These are phyloP conservation scores for Drosophila lacicola DNA, from an alignment of 2,888 invertebrate species.

Conservation along the genomic window DNA sequence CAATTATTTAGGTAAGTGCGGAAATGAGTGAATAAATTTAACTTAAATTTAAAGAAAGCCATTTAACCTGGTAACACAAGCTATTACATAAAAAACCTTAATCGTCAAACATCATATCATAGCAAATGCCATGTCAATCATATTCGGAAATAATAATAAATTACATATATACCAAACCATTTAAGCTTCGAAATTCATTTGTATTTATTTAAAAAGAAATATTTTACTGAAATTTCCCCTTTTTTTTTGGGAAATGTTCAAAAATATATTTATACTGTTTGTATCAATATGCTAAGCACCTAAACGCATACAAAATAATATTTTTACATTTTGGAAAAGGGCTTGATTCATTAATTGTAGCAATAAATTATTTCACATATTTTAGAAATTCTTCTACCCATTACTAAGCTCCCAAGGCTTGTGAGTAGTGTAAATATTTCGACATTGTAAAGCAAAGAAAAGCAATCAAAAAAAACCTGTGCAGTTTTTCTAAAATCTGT, in stretches of 20 bases:
- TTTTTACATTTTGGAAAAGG: background rate
- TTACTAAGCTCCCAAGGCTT: background rate
- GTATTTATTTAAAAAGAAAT: background rate
- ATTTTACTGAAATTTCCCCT: background rate
- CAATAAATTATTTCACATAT: conserved; percentile 16
- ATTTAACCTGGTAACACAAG: no score
- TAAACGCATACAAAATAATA: background rate
- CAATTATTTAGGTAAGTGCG: no score
- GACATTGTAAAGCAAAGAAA: conserved; percentile 2
- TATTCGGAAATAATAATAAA: no score
- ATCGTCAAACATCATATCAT: no score
- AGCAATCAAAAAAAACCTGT: conserved; percentile 29
- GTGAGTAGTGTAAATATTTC: conserved; percentile 23
- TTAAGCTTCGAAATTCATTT: background rate
- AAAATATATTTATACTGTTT: background rate
- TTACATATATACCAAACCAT: no score
- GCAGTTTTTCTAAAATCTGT: conserved; percentile 40
- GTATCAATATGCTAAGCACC: background rate
- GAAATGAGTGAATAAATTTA: no score
- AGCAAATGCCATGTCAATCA: no score
- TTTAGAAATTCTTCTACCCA: conserved; percentile 2
- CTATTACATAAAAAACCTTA: no score
- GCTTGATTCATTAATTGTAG: background rate
- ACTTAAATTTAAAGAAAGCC: no score
- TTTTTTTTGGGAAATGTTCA: background rate